Conservation (phyloP, 1,140 invertebrate species). For the Dolichoris vasculosae region DNA sequence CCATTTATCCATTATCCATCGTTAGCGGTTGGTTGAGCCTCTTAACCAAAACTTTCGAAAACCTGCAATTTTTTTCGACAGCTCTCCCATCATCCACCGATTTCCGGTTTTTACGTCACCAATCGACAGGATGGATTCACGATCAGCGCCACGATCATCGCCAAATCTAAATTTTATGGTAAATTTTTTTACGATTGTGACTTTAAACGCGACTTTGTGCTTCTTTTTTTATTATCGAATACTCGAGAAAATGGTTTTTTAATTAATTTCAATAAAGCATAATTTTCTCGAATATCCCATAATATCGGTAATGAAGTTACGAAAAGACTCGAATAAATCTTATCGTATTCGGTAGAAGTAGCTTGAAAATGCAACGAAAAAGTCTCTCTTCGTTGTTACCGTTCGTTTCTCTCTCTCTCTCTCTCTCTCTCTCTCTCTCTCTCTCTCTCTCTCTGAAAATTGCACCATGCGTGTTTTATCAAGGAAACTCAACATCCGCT, state of each 20-base stretch:
- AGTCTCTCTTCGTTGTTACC: too few species aligned
- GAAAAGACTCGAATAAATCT: too few species aligned
- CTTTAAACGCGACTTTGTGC: neutral
- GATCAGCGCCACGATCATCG: slow-evolving; percentile 91
- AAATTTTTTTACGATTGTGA: slow-evolving; percentile 35
- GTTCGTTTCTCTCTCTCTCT: too few species aligned
- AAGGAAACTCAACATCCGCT: slow-evolving; percentile 92
- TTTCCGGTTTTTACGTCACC: slow-evolving; percentile 95
- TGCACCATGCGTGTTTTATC: neutral
- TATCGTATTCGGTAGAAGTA: too few species aligned
- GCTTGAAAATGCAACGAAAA: too few species aligned
- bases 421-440: neutral
- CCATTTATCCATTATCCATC: neutral
- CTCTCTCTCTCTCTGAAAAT: neutral
- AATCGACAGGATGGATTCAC: slow-evolving; percentile 95
- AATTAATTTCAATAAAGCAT: too few species aligned
- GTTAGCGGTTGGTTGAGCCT: neutral
- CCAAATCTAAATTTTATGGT: slow-evolving; percentile 96
- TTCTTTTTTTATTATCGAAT: slow-evolving; percentile 12
- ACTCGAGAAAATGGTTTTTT: neutral
- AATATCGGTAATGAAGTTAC: too few species aligned
- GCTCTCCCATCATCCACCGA: slow-evolving; percentile 96
- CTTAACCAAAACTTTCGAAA: neutral
- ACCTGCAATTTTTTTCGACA: slow-evolving; percentile 57
- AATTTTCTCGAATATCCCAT: too few species aligned